These are phyloP conservation scores for Scaptomyza pallida DNA, from an alignment of 1,140 invertebrate species.

Conservation along the genomic window DNA sequence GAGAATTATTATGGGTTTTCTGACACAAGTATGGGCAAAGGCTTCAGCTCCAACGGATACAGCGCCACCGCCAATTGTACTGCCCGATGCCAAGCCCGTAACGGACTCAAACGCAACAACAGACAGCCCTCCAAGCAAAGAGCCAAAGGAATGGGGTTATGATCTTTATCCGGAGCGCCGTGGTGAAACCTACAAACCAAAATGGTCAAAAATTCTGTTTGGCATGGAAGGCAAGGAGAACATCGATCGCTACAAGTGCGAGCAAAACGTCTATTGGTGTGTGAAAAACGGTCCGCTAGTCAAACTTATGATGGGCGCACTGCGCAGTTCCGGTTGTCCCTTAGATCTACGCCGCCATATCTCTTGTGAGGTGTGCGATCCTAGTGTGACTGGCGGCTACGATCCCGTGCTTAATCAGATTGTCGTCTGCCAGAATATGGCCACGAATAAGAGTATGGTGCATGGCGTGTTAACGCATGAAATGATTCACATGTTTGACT, in stretches of 20 bases:
- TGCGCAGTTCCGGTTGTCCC: constrained; percentile 92
- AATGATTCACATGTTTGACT: constrained; percentile 98
- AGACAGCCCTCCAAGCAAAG: constrained; percentile 5
- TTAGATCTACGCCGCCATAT: constrained; percentile 94
- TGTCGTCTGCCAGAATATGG: constrained; percentile 95
- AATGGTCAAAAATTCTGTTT: constrained; percentile 86
- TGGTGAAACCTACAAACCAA: constrained; percentile 86
- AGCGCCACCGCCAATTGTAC: background rate
- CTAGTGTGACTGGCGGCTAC: constrained; percentile 94
- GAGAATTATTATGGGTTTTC: constrained; percentile 59
- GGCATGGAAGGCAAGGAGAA: constrained; percentile 87
- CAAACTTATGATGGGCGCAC: constrained; percentile 92
- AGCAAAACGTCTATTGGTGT: constrained; percentile 89
- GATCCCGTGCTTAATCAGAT: constrained; percentile 91
- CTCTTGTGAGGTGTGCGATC: constrained; percentile 95
- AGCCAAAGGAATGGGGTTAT: constrained; percentile 87
- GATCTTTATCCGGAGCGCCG: constrained; percentile 94
- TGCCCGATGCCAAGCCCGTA: constrained; percentile 15
- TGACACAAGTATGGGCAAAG: constrained; percentile 68
- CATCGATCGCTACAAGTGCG: constrained; percentile 91
- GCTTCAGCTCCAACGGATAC: constrained; percentile 19
- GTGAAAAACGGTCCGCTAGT: constrained; percentile 92
- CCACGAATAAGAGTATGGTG: constrained; percentile 87
- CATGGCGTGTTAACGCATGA: constrained; percentile 95
- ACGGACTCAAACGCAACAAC: constrained; percentile 21